A percentile compares a stretch with the other conserved stretches of the same genome.
Evolutionary conservation across 2,888 invertebrate genomes (phyloP).

Genomic region (Leptogaster cylindrica): DNA sequence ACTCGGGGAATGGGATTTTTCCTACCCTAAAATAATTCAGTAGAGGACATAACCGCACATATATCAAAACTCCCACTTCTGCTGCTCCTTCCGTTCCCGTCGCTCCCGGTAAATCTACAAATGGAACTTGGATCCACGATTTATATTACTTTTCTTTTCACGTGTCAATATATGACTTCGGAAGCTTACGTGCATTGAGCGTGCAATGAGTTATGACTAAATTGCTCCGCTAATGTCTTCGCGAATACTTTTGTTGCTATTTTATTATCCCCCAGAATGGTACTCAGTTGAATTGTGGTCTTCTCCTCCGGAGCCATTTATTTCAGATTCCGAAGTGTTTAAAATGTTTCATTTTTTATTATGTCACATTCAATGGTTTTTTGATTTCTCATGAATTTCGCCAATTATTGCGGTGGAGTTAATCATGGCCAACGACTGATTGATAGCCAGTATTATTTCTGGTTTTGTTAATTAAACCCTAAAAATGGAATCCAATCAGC

Average conservation of each 20-base stretch:
- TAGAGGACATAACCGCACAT: constrained; percentile 4
- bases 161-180: constrained; percentile 40
- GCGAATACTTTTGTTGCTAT: constrained; percentile 21
- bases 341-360: constrained; percentile 14
- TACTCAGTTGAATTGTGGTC: too few species aligned
- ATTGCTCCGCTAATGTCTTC: constrained; percentile 35
- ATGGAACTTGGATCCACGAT: constrained; percentile 20
- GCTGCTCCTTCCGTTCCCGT: not conserved
- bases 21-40: not conserved
- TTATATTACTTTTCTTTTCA: constrained; percentile 35
- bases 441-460: too few species aligned
- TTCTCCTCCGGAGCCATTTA: not conserved
- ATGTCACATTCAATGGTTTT: too few species aligned
- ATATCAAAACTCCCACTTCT: not conserved
- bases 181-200: constrained; percentile 33
- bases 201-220: constrained; percentile 31
- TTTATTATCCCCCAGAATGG: constrained; percentile 32
- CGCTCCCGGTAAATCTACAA: not conserved
- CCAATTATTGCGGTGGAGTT: too few species aligned
- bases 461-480: not conserved
- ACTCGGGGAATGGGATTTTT: not conserved
- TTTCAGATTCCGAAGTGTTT: not conserved
- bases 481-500: not conserved
- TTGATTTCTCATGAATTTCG: too few species aligned
- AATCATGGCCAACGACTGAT: too few species aligned